Evolutionary conservation across 92 coral and sea anemone species (phyloP).

Genomic region (Plumapathes pennacea): DNA sequence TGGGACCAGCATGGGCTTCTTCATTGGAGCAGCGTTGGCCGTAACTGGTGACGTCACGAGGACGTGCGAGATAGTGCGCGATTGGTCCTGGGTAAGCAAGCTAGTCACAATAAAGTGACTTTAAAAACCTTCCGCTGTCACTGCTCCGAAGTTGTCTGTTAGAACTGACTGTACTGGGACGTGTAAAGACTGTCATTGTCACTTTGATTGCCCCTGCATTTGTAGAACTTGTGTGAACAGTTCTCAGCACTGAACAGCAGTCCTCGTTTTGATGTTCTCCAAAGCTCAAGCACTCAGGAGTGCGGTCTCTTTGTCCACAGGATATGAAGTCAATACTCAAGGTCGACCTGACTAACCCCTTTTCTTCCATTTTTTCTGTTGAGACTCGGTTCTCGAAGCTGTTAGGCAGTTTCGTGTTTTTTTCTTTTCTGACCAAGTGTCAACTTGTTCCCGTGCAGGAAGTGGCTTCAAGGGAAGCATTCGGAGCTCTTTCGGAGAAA

Average conservation of each 20-base stretch:
- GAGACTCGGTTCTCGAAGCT: constrained; percentile 6
- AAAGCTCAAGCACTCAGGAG: too few species aligned
- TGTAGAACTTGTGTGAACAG: too few species aligned
- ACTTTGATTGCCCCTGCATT: too few species aligned
- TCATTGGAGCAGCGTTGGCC: constrained; percentile 93
- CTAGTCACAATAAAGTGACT: too few species aligned
- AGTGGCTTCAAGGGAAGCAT: constrained; percentile 95
- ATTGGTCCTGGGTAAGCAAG: constrained; percentile 99
- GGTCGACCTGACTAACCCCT: constrained; percentile 93
- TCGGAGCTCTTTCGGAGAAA: constrained; percentile 90
- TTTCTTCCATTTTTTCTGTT: constrained; percentile 99
- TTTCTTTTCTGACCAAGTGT: too few species aligned
- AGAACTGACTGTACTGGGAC: too few species aligned
- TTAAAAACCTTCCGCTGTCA: too few species aligned
- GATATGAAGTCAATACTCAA: constrained; percentile 97
- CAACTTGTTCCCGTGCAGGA: constrained; percentile 71
- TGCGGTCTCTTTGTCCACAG: constrained; percentile 38
- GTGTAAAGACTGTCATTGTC: too few species aligned
- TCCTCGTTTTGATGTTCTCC: too few species aligned
- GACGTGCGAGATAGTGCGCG: constrained; percentile 86
- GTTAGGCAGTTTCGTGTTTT: too few species aligned
- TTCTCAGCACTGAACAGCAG: too few species aligned
- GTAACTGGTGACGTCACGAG: constrained; percentile 74
- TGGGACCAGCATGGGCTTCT: constrained; percentile 97
- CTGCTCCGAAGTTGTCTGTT: too few species aligned